Evolutionary conservation across 30 jellyfish, hydroid and myxozoan species (phyloP).

Genomic region (Aurelia coerulea): DNA sequence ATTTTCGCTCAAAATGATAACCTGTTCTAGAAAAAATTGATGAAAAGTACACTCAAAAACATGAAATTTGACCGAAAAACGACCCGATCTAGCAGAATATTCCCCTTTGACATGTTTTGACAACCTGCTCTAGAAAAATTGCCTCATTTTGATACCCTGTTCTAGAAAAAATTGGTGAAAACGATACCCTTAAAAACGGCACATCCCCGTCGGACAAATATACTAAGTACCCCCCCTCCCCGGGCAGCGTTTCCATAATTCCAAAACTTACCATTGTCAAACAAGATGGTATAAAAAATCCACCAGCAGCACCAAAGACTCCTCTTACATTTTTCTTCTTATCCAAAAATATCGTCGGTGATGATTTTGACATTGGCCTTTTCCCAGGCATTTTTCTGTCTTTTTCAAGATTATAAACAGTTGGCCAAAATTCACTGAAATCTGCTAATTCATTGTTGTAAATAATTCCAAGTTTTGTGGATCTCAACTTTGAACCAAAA

Average conservation of each 20-base stretch:
- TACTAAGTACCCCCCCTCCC: too few species aligned
- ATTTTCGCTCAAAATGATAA: too few species aligned
- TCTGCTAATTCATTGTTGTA: slow-evolving; percentile 99
- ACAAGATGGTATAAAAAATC: slow-evolving; percentile 95
- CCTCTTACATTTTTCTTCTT: slow-evolving; percentile 81
- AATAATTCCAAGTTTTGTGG: slow-evolving; percentile 90
- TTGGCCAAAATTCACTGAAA: slow-evolving; percentile 99
- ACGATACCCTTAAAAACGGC: too few species aligned
- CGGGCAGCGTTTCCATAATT: not conserved
- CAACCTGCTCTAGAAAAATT: too few species aligned
- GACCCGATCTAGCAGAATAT: too few species aligned
- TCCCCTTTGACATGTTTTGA: too few species aligned
- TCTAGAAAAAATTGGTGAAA: too few species aligned
- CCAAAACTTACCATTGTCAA: slow-evolving; percentile 79
- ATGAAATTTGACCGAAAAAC: too few species aligned
- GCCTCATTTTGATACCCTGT: too few species aligned
- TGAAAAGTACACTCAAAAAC: too few species aligned
- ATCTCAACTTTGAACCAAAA: slow-evolving; percentile 93
- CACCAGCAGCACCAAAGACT: slow-evolving; percentile 99
- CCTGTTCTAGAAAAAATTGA: too few species aligned
- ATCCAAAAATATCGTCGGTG: slow-evolving; percentile 92
- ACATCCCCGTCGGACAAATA: too few species aligned
- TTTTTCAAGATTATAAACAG: slow-evolving; percentile 83
- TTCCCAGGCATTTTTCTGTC: slow-evolving; percentile 95
- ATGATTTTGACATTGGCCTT: slow-evolving; percentile 95